Evolutionary conservation across 2,113 vertebrate genomes (phyloP).

Genomic region (Sterrhoptilus dennistouni): DNA sequence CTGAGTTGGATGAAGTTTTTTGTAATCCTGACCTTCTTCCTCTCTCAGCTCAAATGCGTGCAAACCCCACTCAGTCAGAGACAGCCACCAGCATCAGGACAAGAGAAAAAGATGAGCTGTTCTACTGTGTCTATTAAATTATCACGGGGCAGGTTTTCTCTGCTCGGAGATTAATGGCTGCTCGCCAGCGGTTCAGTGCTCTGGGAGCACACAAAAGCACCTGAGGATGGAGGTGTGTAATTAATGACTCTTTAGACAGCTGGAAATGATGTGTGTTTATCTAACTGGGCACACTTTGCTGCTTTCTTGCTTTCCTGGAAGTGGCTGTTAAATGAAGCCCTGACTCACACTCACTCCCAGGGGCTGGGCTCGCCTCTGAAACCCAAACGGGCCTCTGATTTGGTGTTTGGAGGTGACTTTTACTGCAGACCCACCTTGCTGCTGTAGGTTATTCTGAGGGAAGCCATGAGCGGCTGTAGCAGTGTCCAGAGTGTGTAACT

Average conservation of each 20-base stretch:
- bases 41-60: background rate
- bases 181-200: background rate
- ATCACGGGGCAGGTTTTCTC: background rate
- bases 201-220: background rate
- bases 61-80: background rate
- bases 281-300: background rate
- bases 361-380: background rate
- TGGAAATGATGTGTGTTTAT: slow-evolving; percentile 5
- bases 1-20: background rate
- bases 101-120: background rate
- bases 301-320: slow-evolving; percentile 21
- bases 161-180: background rate
- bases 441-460: background rate
- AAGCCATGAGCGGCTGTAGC: background rate
- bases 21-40: background rate
- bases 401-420: background rate
- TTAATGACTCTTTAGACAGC: background rate
- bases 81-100: background rate
- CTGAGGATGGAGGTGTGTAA: slow-evolving; percentile 29
- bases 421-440: background rate
- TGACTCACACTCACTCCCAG: background rate
- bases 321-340: background rate
- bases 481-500: accelerated
- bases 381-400: background rate
- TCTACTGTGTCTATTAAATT: background rate